Percentiles rank a stretch among this genome's conserved stretches.
Evolutionary conservation across 2,888 invertebrate genomes (phyloP).

Genomic region (Eupithecia dodoneata): DNA sequence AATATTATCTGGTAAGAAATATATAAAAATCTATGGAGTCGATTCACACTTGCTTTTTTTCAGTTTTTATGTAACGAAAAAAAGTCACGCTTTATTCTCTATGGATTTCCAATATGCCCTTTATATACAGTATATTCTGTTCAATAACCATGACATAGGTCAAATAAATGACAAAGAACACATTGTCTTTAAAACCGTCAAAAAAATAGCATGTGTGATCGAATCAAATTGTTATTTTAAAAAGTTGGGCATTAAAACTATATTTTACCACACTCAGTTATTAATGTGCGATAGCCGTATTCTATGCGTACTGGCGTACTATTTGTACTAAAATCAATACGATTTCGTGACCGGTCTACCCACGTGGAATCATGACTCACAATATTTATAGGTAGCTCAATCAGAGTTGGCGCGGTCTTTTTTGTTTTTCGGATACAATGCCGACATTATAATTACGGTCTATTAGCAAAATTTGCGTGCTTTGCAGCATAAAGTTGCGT

Average conservation of each 20-base stretch:
- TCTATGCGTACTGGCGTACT: conserved; percentile 57
- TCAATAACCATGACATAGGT: neutral
- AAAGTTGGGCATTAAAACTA: neutral
- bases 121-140: neutral
- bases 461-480: neutral
- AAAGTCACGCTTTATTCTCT: neutral
- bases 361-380: conserved; percentile 64
- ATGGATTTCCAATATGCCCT: neutral
- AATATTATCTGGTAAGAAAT: conserved; percentile 41
- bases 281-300: conserved; percentile 33
- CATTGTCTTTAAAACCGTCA: neutral
- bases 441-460: neutral
- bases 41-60: conserved; percentile 23
- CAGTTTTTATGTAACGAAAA: neutral
- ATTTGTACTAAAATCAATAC: conserved; percentile 68
- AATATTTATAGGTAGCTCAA: conserved; percentile 7
- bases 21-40: conserved; percentile 47
- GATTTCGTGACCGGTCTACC: conserved; percentile 65
- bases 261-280: conserved; percentile 24
- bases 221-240: neutral
- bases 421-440: neutral
- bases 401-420: neutral
- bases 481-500: neutral
- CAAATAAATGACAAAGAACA: neutral
- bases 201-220: conserved; percentile 14